These are phyloP conservation scores for Symphodus melops DNA, from an alignment of 2,113 vertebrate genomes.

Conservation along the genomic window DNA sequence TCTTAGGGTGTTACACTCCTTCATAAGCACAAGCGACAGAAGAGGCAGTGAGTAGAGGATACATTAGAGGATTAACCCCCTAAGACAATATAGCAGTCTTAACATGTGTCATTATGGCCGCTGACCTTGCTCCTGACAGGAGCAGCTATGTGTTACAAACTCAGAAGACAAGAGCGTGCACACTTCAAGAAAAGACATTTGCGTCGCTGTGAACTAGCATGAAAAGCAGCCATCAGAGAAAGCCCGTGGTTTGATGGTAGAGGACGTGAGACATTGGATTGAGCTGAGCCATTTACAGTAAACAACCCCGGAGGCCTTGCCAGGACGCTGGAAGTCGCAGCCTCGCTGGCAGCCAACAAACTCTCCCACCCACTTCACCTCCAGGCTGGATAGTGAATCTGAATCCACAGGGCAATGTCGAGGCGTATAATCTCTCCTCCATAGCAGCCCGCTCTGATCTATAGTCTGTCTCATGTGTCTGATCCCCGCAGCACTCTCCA, in stretches of 20 bases:
- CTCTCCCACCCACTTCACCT: constrained; percentile 46
- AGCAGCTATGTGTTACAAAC: constrained; percentile 39
- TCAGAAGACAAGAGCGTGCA: neutral
- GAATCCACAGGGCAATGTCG: constrained; percentile 40
- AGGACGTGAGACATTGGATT: constrained; percentile 42
- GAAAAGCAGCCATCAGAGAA: constrained; percentile 4
- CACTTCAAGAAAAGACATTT: neutral
- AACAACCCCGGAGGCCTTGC: constrained; percentile 52
- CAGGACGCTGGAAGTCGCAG: constrained; percentile 32
- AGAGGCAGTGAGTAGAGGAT: constrained; percentile 54
- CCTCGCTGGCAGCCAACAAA: constrained; percentile 24
- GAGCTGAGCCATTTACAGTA: constrained; percentile 61
- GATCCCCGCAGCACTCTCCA: constrained; percentile 48
- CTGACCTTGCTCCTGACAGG: constrained; percentile 54
- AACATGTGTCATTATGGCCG: constrained; percentile 61
- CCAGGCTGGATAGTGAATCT: constrained; percentile 23
- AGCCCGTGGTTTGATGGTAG: constrained; percentile 14
- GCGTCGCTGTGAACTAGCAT: constrained; percentile 14
- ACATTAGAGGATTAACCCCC: constrained; percentile 69
- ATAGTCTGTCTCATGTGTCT: constrained; percentile 25
- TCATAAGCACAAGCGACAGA: constrained; percentile 59
- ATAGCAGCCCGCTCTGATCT: constrained; percentile 21
- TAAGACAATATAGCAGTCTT: constrained; percentile 73
- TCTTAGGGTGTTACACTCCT: constrained; percentile 56
- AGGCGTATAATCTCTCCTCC: constrained; percentile 41